A percentile compares a stretch with the other conserved stretches of the same genome.
Evolutionary conservation across 92 coral and sea anemone genomes (phyloP).

Genomic region (Scolanthus callimorphus): DNA sequence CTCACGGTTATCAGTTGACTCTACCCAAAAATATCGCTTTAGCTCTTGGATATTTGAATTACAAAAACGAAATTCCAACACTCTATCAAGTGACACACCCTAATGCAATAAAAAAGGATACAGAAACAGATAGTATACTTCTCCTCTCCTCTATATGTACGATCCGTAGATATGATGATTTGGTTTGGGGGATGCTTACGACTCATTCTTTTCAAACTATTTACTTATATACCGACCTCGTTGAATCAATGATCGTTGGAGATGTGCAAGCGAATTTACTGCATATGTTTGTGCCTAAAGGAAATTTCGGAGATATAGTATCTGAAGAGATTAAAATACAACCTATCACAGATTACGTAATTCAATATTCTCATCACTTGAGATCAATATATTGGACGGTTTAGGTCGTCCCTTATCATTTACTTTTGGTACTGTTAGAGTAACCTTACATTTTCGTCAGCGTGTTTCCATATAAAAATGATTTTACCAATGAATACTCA

Average conservation of each 20-base stretch:
- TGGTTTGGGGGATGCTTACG: conserved; percentile 11
- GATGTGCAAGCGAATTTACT: conserved; percentile 9
- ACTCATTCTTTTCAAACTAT: conserved; percentile 4
- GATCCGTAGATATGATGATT: conserved; percentile 7
- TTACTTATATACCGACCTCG: conserved; percentile 8
- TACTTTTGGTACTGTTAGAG: conserved; percentile 4
- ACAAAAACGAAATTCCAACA: neutral
- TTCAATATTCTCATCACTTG: conserved; percentile 10
- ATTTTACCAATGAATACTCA: conserved; percentile 2
- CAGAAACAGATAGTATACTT: neutral
- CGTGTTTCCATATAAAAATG: conserved; percentile 6
- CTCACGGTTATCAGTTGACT: neutral
- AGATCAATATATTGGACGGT: conserved; percentile 21
- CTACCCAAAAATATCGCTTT: conserved; percentile 11
- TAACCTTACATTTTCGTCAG: conserved; percentile 8
- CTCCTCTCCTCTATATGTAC: neutral
- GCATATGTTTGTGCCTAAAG: conserved; percentile 1
- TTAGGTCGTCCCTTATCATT: conserved; percentile 7
- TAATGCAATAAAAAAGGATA: neutral
- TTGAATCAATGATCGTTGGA: conserved; percentile 5
- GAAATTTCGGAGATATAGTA: neutral
- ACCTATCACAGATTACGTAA: conserved; percentile 13
- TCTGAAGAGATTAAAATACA: conserved; percentile 12
- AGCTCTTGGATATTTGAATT: conserved; percentile 10
- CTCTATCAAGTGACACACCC: neutral